These are phyloP conservation scores for Sebastes steindachneri DNA, from an alignment of 2,797 vertebrate species.

Conservation along the genomic window DNA sequence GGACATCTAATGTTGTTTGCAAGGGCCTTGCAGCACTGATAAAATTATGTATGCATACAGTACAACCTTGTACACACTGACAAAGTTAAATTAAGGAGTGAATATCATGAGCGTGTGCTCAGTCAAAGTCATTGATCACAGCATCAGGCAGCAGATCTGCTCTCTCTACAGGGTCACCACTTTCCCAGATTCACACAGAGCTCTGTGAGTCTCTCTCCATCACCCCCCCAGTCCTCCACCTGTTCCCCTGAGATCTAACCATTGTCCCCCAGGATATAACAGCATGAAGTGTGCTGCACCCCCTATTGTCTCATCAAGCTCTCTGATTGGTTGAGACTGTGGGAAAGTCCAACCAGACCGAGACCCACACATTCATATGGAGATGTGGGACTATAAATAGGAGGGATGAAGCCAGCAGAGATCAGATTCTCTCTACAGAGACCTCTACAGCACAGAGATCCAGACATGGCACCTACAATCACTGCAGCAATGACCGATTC, in stretches of 20 bases:
- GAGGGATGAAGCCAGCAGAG: conserved; percentile 51
- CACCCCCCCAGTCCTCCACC: conserved; percentile 37
- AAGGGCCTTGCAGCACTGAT: background rate
- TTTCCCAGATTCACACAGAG: conserved; percentile 69
- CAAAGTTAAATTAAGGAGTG: too few relatives aligned
- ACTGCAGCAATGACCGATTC: conserved; percentile 20
- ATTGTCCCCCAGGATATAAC: conserved; percentile 17
- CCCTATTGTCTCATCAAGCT: too few relatives aligned
- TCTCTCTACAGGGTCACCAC: conserved; percentile 55
- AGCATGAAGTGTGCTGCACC: too few relatives aligned
- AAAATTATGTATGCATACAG: too few relatives aligned
- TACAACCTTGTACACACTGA: too few relatives aligned
- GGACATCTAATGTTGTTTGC: too few relatives aligned
- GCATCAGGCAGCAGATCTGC: conserved; percentile 43
- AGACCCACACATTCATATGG: conserved; percentile 87
- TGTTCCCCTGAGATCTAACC: conserved; percentile 56
- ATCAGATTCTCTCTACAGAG: conserved; percentile 24
- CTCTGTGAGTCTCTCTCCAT: conserved; percentile 15
- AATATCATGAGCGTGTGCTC: conserved; percentile 47
- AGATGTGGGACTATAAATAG: conserved; percentile 84
- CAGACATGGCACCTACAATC: too few relatives aligned
- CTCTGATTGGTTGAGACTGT: conserved; percentile 88
- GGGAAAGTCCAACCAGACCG: conserved; percentile 83
- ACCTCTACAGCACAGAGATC: too few relatives aligned
- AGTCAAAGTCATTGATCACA: conserved; percentile 35